phyloP scores from a whole-genome alignment of 2,888 invertebrate species.

The Muscina levida region DNA sequence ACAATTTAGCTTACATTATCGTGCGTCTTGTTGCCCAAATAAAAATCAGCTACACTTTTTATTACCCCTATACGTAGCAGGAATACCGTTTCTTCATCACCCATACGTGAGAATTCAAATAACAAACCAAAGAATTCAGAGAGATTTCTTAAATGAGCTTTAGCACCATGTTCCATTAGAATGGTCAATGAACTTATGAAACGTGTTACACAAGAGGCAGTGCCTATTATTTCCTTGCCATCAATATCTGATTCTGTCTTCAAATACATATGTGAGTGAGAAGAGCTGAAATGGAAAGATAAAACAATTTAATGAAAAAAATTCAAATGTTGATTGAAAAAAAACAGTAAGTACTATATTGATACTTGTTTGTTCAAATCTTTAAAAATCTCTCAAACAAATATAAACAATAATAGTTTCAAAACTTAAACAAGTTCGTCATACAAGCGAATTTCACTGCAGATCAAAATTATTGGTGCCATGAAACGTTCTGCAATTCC shows the following conservation, averaged over 20 bases:
- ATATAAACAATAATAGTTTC: too few relatives aligned
- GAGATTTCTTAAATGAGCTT: conserved; percentile 91
- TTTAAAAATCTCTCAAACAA: too few relatives aligned
- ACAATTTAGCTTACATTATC: conserved; percentile 82
- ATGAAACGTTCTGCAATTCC: too few relatives aligned
- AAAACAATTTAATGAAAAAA: too few relatives aligned
- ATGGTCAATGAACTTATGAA: conserved; percentile 94
- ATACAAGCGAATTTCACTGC: too few relatives aligned
- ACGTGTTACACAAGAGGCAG: conserved; percentile 93
- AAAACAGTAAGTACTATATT: too few relatives aligned
- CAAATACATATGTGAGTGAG: conserved; percentile 84
- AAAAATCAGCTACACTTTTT: conserved; percentile 94
- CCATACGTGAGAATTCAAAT: conserved; percentile 97
- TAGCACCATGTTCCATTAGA: conserved; percentile 92
- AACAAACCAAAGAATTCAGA: conserved; percentile 96
- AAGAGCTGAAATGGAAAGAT: conserved; percentile 78
- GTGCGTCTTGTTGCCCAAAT: conserved; percentile 89
- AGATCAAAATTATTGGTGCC: too few relatives aligned
- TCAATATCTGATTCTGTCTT: conserved; percentile 81
- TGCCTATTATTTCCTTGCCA: conserved; percentile 82
- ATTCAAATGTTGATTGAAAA: too few relatives aligned
- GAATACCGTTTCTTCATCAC: conserved; percentile 95
- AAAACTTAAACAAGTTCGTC: too few relatives aligned
- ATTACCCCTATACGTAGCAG: conserved; percentile 92
- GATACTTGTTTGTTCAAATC: too few relatives aligned